These are phyloP conservation scores for Etheostoma nigrum DNA, from an alignment of 2,797 vertebrate genomes.

Conservation along the genomic window DNA sequence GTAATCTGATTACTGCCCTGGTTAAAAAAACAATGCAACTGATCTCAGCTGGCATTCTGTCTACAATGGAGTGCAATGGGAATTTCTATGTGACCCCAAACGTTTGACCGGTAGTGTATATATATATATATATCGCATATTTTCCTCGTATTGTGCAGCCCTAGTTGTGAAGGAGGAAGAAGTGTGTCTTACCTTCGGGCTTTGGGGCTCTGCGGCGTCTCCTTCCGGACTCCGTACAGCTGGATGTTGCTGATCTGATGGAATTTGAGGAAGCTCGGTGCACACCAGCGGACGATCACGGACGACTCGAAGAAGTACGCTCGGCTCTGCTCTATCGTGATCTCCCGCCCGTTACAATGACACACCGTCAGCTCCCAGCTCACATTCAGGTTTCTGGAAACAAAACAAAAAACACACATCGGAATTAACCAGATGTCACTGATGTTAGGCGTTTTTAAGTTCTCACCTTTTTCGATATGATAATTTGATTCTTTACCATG, in stretches of 20 bases:
- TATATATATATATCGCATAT: too few species aligned
- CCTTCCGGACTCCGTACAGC: slow-evolving; percentile 84
- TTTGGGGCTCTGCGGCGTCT: fast-evolving
- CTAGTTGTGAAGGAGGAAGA: background rate
- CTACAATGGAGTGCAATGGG: too few species aligned
- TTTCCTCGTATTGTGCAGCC: too few species aligned
- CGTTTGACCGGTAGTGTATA: too few species aligned
- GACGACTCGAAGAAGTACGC: slow-evolving; percentile 85
- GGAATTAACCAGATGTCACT: too few species aligned
- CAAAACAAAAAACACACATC: background rate
- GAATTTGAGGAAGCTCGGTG: slow-evolving; percentile 71
- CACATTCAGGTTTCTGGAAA: slow-evolving; percentile 73
- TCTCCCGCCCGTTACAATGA: slow-evolving; percentile 74
- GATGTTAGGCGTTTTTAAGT: too few species aligned
- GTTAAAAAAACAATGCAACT: too few species aligned
- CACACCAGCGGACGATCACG: slow-evolving; percentile 84
- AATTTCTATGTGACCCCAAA: too few species aligned
- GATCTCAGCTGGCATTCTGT: too few species aligned
- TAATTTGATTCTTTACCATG: too few species aligned
- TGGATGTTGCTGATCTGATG: slow-evolving; percentile 78
- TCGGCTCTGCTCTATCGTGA: slow-evolving; percentile 70
- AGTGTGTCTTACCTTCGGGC: slow-evolving; percentile 22
- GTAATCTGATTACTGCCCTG: too few species aligned
- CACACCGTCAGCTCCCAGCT: slow-evolving; percentile 87
- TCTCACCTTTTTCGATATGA: too few species aligned